Base-by-base conservation (phyloP, 2,113 vertebrate species). In the Hiodon tergisus region DNA sequence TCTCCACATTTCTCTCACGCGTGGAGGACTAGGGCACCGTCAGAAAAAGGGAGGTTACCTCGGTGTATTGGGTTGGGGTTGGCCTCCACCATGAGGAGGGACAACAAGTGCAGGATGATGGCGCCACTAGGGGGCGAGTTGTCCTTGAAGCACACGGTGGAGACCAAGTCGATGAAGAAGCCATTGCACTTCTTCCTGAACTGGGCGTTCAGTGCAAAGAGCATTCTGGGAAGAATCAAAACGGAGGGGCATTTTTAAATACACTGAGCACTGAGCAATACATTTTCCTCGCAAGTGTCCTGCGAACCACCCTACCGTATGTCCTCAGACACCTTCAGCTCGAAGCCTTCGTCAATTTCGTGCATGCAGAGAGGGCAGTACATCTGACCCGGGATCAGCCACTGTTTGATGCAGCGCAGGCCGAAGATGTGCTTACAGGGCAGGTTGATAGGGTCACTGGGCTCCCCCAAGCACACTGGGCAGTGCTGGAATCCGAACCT, bases 131-230 rank as follows among this genome's bases (percentile, higher is more conserved):
- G 97, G 0, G 97, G 95, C 0, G 86, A 61, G 1, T 94, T 94
- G 84, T 95, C 96, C 81, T 92, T 96, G 87, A 99, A 99, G 88
- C 97, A 98, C 88, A 98, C 79, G 75, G 88, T 92, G 6, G 96
- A 93, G 71, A 99, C 93, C 76, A 97, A 57, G 68, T 96, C 94
- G 4, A 99, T 89, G 77, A 99, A 99, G 90, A 99, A 99, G 1
- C 89, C 86, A 8, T 96, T 95, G 88, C 95, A 98, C 16, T 87
- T 84, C 81, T 92, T 92, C 68, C 95, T 89, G 88, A 99, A 94
- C 67, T 60, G 77, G 75, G 90, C 78, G 0, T 93, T 93, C 62
- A 81, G 88, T 8, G 72, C 73, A 55, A 96, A 91, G 3, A 59
- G 81, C 77, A 47, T 51, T 77, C 81, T 84, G 54, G 7, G 51